A percentile compares a stretch with the other conserved stretches of the same genome.
Conservation (phyloP, 2,113 vertebrate species). For the Percina caprodes region DNA sequence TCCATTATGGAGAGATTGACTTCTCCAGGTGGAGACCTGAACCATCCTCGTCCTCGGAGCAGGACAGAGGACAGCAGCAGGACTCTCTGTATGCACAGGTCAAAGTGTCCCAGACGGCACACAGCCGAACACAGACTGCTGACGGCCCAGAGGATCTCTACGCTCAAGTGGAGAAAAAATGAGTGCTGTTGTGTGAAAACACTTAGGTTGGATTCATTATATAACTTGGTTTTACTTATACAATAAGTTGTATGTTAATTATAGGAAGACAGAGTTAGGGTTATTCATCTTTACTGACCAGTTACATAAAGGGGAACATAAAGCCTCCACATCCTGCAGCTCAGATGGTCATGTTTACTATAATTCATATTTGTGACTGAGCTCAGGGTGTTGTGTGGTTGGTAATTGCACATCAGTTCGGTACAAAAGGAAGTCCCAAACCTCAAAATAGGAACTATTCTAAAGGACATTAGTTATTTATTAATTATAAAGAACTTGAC, state of each 20-base stretch:
- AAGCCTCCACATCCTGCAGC: background rate
- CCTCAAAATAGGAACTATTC: background rate
- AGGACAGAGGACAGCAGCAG: conserved; percentile 16
- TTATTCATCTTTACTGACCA: background rate
- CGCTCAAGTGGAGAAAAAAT: conserved; percentile 19
- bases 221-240: no score
- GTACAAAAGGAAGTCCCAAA: background rate
- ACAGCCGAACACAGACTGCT: no score
- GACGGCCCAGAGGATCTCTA: conserved; percentile 4
- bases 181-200: background rate
- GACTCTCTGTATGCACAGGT: conserved; percentile 33
- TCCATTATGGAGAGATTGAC: conserved; percentile 45
- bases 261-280: background rate
- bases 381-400: background rate
- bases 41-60: background rate
- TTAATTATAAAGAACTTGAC: background rate
- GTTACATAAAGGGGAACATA: background rate
- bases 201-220: background rate
- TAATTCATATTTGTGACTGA: background rate
- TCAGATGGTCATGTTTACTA: no score
- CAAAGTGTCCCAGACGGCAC: background rate
- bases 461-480: background rate
- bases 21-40: conserved; percentile 12
- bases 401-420: background rate
- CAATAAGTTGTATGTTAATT: background rate